Conservation (phyloP, 2,113 vertebrate genomes). For the Hoplias malabaricus region DNA sequence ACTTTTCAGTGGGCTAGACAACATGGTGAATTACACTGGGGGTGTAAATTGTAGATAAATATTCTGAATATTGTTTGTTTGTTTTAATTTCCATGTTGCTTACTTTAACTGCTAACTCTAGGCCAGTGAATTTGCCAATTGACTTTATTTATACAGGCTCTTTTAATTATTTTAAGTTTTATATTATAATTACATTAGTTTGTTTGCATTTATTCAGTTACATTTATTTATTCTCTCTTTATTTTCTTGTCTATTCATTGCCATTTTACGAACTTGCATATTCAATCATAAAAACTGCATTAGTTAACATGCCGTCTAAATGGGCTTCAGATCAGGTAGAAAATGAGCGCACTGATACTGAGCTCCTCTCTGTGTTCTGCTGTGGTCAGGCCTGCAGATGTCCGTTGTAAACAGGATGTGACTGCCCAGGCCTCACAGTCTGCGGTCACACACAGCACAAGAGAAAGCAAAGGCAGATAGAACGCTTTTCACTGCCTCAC, state of each 20-base stretch:
- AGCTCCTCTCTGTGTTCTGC: neutral
- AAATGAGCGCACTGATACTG: neutral
- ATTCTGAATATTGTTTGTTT: neutral
- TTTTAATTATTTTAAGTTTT: neutral
- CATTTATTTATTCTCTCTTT: neutral
- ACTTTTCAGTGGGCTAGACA: neutral
- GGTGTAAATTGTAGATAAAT: neutral
- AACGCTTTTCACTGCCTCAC: conserved; percentile 20
- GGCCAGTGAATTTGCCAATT: too few species aligned
- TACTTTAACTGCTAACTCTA: too few species aligned
- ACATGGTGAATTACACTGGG: neutral
- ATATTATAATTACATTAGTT: neutral
- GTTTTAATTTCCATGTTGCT: neutral
- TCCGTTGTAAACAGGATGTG: conserved; percentile 81
- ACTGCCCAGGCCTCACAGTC: conserved; percentile 73
- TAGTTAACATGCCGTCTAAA: neutral
- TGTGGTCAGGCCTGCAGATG: conserved; percentile 72
- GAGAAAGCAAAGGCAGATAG: conserved; percentile 70
- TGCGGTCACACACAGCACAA: conserved; percentile 71
- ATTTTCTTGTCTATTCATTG: neutral
- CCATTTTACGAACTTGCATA: too few species aligned
- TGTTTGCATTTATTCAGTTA: neutral
- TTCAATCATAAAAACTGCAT: neutral
- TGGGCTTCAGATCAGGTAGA: too few species aligned
- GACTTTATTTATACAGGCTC: neutral